Evolutionary conservation across 2,113 vertebrate genomes (phyloP).

Genomic region (Corydoras sp.): DNA sequence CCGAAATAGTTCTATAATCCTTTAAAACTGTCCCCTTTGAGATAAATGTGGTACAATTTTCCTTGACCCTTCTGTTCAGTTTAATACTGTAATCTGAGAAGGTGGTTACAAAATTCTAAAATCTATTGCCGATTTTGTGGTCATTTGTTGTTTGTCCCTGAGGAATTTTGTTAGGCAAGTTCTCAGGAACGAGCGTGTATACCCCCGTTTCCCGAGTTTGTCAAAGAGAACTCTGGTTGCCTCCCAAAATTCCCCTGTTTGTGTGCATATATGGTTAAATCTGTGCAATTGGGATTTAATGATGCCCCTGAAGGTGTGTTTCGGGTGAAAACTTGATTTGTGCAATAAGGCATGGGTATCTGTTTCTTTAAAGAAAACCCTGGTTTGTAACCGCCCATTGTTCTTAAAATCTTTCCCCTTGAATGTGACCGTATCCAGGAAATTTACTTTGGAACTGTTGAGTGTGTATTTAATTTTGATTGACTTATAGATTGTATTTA

Average conservation of each 20-base stretch:
- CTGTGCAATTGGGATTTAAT: conserved; percentile 14
- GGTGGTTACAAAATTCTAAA: not conserved
- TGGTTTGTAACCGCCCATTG: not conserved
- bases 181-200: not conserved
- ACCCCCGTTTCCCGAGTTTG: not conserved
- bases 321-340: conserved; percentile 1
- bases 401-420: not conserved
- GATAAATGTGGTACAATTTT: not conserved
- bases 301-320: conserved; percentile 18
- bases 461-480: too few relatives aligned
- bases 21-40: not conserved
- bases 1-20: not conserved
- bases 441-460: not conserved
- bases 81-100: too few relatives aligned
- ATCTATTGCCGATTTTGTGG: not conserved
- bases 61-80: not conserved
- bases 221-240: conserved; percentile 3
- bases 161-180: not conserved
- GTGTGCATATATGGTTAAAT: conserved; percentile 21
- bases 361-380: conserved; percentile 32
- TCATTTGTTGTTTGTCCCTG: too few relatives aligned
- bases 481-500: too few relatives aligned
- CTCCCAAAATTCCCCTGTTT: not conserved
- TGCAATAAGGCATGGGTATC: conserved; percentile 23
- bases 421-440: conserved; percentile 10